Evolutionary conservation across 2,888 invertebrate genomes (phyloP), one percentile per base, ranked within the genome.

Genomic region (Trisateles emortualis): DNA sequence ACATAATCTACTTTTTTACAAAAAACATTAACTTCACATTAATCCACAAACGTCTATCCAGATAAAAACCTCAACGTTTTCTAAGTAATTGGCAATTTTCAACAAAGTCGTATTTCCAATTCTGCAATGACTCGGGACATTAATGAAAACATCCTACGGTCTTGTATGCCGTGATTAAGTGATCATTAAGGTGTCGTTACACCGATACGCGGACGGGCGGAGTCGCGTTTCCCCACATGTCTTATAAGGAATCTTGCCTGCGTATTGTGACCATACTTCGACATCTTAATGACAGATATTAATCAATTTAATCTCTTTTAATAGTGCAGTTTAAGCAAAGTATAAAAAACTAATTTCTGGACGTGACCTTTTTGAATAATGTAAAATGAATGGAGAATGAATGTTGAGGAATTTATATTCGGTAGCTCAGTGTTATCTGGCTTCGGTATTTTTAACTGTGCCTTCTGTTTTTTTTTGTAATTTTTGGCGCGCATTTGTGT

Each of bases 151-250:
- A 72, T 82, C 79, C 63, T 64, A 62, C 71, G 51, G 45, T 53
- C 49, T 43, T 66, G 69, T 63, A 56, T 41, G 65, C 63, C 51
- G 78, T 85, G 83, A 88, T 87, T 84, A 85, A 86, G 84, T 73
- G 82, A 79, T 86, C 84, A 82, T 87, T 85, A 86, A 78, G 74
- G 82, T 79, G 79, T 82, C 68, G 76, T 83, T 85, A 79, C 76
- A 77, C 79, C 70, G 64, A 54, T 58, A 62, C 67, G 58, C 69
- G 74, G 74, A 70, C 74, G 70, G 63, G 57, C 53, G 74, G 67
- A 72, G 68, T 61, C 54, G 64, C 72, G 75, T 75, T 76, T 72
- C 74, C 60, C 66, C 55, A 61, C 72, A 59, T 58, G 59, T 69
- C 76, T 40, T 77, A 68, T 79, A 84, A 60, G 85, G 85, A 71